Evolutionary conservation across 1,140 invertebrate species (phyloP), one percentile per base, ranked within the genome.

Genomic region (Eueides isabella): DNA sequence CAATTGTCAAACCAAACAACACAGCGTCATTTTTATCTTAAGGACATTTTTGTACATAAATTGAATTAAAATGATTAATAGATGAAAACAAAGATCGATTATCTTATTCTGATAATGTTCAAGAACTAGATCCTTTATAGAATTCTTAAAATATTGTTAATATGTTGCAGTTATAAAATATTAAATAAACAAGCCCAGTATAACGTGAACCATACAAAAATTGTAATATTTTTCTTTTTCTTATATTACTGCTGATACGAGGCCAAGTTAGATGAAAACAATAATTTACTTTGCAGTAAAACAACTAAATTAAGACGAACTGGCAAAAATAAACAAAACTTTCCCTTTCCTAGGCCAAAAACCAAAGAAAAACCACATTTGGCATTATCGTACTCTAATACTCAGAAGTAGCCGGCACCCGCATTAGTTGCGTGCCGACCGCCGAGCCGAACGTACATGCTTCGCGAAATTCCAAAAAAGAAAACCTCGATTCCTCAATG

Each of bases 341-440:
- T 80, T 82, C 79, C 68, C 80, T 78, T 80, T 84, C 78, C 78
- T 71, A 76, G 72, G 77, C 73, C 67, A 78, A 55, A 55, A 55
- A 55, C 48, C 23, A 55, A 55, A 72, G 83, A 82, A 84, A 86
- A 85, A 84, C 86, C 85, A 85, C 88, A 85, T 86, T 87, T 86
- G 85, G 80, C 83, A 82, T 74, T 83, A 76, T 72, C 81, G 78
- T 80, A 77, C 81, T 75, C 80, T 81, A 87, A 84, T 81, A 83
- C 72, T 75, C 76, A 74, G 71, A n/a, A 76, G 76, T 86, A 85
- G 88, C 88, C 87, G 81, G 68, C 81, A 80, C 75, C 82, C 77
- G 74, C 79, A 81, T 81, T 82, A 91, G 90, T 92, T 78, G 80
- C 80, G 79, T 85, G 79, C 79, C 80, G 84, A 80, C 71, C 80